These are phyloP conservation scores for Temnothorax nylanderi DNA, from an alignment of 1,140 invertebrate species.

Conservation along the genomic window DNA sequence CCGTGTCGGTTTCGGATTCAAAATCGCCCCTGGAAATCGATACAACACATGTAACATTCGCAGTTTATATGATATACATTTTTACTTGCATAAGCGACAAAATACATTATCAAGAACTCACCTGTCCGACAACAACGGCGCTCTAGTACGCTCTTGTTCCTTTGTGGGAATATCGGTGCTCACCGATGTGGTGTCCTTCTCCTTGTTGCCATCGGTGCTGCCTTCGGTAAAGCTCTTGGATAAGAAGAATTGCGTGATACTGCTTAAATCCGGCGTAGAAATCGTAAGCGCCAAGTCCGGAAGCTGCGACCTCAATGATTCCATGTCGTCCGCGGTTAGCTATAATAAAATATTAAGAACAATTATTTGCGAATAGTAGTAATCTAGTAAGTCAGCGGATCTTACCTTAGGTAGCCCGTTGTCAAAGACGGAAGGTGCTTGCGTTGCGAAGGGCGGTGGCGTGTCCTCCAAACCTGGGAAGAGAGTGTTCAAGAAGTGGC, in stretches of 20 bases:
- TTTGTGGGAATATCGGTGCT: slow-evolving; percentile 75
- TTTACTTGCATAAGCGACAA: not conserved
- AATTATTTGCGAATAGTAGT: not conserved
- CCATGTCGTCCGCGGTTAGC: slow-evolving; percentile 89
- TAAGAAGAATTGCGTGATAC: slow-evolving; percentile 91
- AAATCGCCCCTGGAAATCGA: slow-evolving; percentile 86
- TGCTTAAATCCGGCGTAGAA: slow-evolving; percentile 88
- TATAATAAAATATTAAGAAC: slow-evolving; percentile 67
- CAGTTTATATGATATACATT: not conserved
- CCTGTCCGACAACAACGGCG: slow-evolving; percentile 79
- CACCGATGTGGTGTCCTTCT: slow-evolving; percentile 80
- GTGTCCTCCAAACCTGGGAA: slow-evolving; percentile 96
- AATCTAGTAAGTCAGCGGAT: no score
- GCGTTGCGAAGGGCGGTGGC: slow-evolving; percentile 94
- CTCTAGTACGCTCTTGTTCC: slow-evolving; percentile 73
- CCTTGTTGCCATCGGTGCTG: slow-evolving; percentile 78
- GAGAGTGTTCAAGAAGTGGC: slow-evolving; percentile 94
- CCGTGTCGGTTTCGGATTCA: slow-evolving; percentile 93
- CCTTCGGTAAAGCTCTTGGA: slow-evolving; percentile 83
- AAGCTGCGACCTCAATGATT: slow-evolving; percentile 87
- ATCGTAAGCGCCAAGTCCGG: slow-evolving; percentile 88
- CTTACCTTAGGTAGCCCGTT: slow-evolving; percentile 89
- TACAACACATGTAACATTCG: not conserved
- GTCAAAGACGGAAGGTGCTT: slow-evolving; percentile 92
- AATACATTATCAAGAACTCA: slow-evolving; percentile 52